Evolutionary conservation across 2,797 vertebrate species (phyloP), one percentile per base, ranked within the genome.

Genomic region (Enteromius radiatus): DNA sequence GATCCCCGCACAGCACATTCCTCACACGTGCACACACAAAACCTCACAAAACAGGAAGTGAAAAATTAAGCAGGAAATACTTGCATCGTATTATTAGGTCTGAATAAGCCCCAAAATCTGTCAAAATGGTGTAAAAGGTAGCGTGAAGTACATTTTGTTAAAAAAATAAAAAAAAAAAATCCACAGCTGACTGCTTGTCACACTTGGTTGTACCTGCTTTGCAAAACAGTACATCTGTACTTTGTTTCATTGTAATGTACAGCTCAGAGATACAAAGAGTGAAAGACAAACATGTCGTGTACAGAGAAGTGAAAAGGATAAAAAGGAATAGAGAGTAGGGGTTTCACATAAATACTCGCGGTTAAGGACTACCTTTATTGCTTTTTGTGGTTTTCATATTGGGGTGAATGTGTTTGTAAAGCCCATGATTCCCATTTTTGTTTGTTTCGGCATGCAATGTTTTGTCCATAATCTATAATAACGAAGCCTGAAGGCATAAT

Each of bases 61-160:
- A 95, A 94, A 95, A 93, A 92, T 94, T 91, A 91, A 93, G 93
- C 92, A 93, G 96, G 96, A 96, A 97, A 95, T 94, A 95, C 92
- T 96, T 96, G 78, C 89, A 86, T 81, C 88, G 87, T 86, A 89
- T 91, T 90, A 94, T 92, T 92, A 92, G 83, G 89, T 85, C 80
- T 88, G 91, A 91, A 92, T 89, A 88, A 90, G 89, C 89, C 83
- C 86, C 61, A 88, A 86, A 88, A 81, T 80, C 85, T 78, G 79
- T 79, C 88, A 83, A 90, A 80, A 86, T 86, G 88, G 87, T 83
- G 85, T 78, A 78, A 88, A 90, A 84, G 77, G 74, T 89, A 87
- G 89, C 38, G 81, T 69, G 87, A 88, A 47, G 26, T 8, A 76
- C 49, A 28, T 71, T 26, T 71, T 65, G 6, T 23, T 65, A 56